A percentile compares a stretch with the other conserved stretches of the same genome.
phyloP scores from a whole-genome alignment of 1,140 invertebrate species.

The Euura saliciscinereae region DNA sequence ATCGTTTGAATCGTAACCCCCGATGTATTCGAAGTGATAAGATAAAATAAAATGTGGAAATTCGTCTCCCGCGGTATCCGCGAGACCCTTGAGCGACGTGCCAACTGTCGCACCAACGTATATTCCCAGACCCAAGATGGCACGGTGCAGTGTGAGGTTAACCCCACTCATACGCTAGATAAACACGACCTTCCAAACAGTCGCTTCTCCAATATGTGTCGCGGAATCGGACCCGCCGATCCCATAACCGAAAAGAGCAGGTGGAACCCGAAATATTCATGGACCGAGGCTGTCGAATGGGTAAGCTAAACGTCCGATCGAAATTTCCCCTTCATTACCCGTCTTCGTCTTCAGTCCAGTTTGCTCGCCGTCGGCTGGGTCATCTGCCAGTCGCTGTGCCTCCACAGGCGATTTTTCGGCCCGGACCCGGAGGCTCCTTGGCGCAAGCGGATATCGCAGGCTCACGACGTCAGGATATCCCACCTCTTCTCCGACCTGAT shows the following conservation, averaged over 20 bases:
- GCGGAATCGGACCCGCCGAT: slow-evolving; percentile 26
- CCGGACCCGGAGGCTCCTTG: slow-evolving; percentile 17
- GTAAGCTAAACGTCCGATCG: slow-evolving; percentile 30
- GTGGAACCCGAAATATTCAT: slow-evolving; percentile 41
- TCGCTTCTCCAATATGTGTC: slow-evolving; percentile 30
- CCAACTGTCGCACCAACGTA: slow-evolving; percentile 43
- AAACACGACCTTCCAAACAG: slow-evolving; percentile 28
- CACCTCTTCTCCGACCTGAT: slow-evolving; percentile 29
- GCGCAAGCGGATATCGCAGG: slow-evolving; percentile 22
- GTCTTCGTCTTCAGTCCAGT: slow-evolving; percentile 35
- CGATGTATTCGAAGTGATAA: too few species aligned
- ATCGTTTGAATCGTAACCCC: too few species aligned
- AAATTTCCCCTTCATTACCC: slow-evolving; percentile 8
- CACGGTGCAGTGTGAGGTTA: slow-evolving; percentile 33
- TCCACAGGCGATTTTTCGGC: background rate
- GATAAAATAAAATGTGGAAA: slow-evolving; percentile 45
- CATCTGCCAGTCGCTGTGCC: slow-evolving; percentile 33
- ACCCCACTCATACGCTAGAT: slow-evolving; percentile 27
- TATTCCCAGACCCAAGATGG: slow-evolving; percentile 44
- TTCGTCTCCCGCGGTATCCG: slow-evolving; percentile 44
- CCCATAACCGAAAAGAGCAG: slow-evolving; percentile 35
- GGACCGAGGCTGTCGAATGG: slow-evolving; percentile 49
- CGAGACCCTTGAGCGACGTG: slow-evolving; percentile 44
- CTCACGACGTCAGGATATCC: slow-evolving; percentile 23
- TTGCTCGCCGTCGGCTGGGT: slow-evolving; percentile 38